Base-by-base conservation (phyloP, 2,888 invertebrate genomes). In the Sisyra nigra region DNA sequence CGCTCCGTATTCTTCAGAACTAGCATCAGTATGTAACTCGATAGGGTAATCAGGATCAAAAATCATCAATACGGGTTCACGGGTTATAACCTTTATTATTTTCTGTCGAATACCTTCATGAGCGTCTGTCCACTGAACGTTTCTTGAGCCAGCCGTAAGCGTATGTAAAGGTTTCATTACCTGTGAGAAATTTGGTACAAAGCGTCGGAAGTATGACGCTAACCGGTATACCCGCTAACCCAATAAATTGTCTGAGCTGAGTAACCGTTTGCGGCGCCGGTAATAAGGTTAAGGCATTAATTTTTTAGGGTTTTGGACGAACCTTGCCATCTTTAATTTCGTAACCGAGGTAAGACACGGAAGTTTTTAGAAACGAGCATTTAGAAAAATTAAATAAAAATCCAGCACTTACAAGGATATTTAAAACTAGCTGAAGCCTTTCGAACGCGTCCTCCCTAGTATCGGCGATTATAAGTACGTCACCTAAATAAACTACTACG, bases 341-440 rank as follows among this genome's bases (percentile, higher is more conserved):
- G 40, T 55, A 53, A 10, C 47, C 44, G 1, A 55, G 54, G 40
- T 55, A 51, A 9, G 53, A 51, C 44, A 55, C 55, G 33, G 53
- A 53, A 0, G 53, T 53, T n/a, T 52, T 36, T 3, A 53, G 46
- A 38, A 52, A 47, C 4, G 55, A 56, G 29, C 57, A 57, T 43
- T 48, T 48, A 5, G 40, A 44, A 9, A 48, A 8, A 37, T 49
- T 49, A 30, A 49, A 41, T 11, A 46, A 48, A 41, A 49, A 47
- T 9, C 48, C 46, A 14, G 50, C 47, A 13, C 33, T 38, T 3
- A 36, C 41, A 3, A 52, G 40, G 7, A 41, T 31, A n/a, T 42
- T 15, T 5, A 51, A 34, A 9, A 51, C 49, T 11, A 35, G 19
- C 17, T 42, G 44, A 9, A 53, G 33, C 30, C 42, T 38, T 17